Percentiles rank a stretch among this genome's conserved stretches.
phyloP scores from a whole-genome alignment of 2,888 invertebrate genomes.

The Spialia ferax region DNA sequence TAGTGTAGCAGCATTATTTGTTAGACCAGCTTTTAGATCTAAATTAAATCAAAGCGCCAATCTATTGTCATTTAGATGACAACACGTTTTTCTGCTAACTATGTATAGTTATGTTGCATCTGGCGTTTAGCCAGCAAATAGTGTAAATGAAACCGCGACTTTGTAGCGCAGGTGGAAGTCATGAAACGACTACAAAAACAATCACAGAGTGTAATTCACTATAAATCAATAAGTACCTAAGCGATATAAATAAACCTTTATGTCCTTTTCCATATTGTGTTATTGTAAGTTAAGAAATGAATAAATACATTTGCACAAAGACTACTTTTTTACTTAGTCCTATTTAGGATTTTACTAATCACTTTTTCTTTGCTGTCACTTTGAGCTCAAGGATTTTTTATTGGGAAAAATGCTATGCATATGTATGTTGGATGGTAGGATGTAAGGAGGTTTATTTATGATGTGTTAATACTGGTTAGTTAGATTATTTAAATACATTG shows the following conservation, averaged over 20 bases:
- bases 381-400: too few species aligned
- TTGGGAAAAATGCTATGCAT: too few species aligned
- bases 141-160: conserved; percentile 16
- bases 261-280: neutral
- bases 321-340: too few species aligned
- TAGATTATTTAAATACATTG: too few species aligned
- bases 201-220: neutral
- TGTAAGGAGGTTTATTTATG: too few species aligned
- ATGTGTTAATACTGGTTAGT: too few species aligned
- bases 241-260: neutral
- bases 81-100: conserved; percentile 25
- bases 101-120: conserved; percentile 32
- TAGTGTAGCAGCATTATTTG: neutral
- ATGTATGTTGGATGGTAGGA: too few species aligned
- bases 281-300: neutral
- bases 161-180: conserved; percentile 22
- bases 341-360: too few species aligned
- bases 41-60: conserved; percentile 15
- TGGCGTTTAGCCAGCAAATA: conserved; percentile 29
- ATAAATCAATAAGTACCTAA: neutral
- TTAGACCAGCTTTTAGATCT: too few species aligned
- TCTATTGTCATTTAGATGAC: conserved; percentile 16
- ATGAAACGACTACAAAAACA: conserved; percentile 22
- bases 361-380: too few species aligned
- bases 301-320: too few species aligned